These are phyloP conservation scores for Hypsibius dujardini DNA, from an alignment of 1,140 invertebrate genomes.

Conservation along the genomic window DNA sequence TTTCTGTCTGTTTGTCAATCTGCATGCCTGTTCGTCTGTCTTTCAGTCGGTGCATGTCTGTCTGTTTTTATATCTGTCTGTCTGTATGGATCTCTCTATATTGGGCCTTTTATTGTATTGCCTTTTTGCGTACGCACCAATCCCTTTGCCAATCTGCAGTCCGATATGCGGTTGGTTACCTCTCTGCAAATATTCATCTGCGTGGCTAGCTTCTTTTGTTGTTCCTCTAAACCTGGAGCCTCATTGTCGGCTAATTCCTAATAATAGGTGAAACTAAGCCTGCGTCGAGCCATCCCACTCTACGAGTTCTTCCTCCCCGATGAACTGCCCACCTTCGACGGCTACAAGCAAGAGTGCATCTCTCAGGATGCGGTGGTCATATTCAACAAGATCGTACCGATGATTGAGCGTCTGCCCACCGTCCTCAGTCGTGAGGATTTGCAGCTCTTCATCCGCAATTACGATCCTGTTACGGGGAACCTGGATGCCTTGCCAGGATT, in stretches of 20 bases:
- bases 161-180: too few species aligned
- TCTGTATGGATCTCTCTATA: conserved; percentile 3
- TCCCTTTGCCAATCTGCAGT: too few species aligned
- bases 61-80: too few species aligned
- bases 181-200: too few species aligned
- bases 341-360: conserved; percentile 50
- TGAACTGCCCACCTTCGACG: conserved; percentile 61
- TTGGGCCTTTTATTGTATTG: conserved; percentile 12
- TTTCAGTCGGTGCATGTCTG: too few species aligned
- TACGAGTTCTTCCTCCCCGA: conserved; percentile 67
- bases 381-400: conserved; percentile 16
- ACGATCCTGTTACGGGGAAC: background rate
- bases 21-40: too few species aligned
- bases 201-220: too few species aligned
- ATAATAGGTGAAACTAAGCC: conserved; percentile 48
- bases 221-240: too few species aligned
- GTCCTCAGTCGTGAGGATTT: background rate
- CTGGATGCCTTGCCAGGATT: background rate
- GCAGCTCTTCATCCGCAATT: background rate
- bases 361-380: conserved; percentile 33
- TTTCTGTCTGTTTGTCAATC: too few species aligned
- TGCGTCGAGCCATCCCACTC: conserved; percentile 53
- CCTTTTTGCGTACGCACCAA: background rate
- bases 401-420: conserved; percentile 1
- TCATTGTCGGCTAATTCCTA: background rate